phyloP scores from a whole-genome alignment of 1,140 invertebrate genomes.

The Phthorimaea operculella region DNA sequence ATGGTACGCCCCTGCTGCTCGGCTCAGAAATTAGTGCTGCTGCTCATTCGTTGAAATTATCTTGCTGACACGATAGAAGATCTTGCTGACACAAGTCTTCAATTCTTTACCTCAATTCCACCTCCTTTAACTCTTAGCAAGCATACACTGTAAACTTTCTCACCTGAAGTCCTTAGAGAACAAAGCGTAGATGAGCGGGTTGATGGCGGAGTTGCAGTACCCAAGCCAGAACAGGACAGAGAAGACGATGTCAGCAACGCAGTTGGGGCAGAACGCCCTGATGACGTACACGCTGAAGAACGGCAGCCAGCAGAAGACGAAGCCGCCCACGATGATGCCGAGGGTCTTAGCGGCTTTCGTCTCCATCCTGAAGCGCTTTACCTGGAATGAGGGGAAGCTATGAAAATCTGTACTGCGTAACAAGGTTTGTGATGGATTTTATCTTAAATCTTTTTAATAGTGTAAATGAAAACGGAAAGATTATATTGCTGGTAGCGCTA shows the following conservation, averaged over 20 bases:
- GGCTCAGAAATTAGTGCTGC: too few relatives aligned
- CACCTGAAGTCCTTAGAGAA: conserved; percentile 91
- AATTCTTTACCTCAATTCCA: too few relatives aligned
- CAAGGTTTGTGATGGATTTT: too few relatives aligned
- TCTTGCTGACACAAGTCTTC: too few relatives aligned
- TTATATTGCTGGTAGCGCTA: too few relatives aligned
- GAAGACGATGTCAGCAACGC: conserved; percentile 84
- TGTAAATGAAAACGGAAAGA: too few relatives aligned
- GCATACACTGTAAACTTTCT: too few relatives aligned
- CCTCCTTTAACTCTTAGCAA: too few relatives aligned
- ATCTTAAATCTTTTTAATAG: too few relatives aligned
- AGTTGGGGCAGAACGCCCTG: conserved; percentile 83
- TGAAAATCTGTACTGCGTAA: background rate
- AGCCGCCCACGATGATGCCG: conserved; percentile 93
- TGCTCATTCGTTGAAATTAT: too few relatives aligned
- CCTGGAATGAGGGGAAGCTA: conserved; percentile 41
- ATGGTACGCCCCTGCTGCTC: too few relatives aligned
- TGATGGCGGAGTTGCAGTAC: conserved; percentile 96
- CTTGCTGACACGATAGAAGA: too few relatives aligned
- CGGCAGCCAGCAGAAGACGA: conserved; percentile 93
- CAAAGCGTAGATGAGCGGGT: conserved; percentile 91
- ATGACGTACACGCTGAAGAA: conserved; percentile 95
- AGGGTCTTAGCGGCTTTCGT: conserved; percentile 95
- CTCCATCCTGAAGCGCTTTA: conserved; percentile 89
- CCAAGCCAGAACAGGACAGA: conserved; percentile 96